These are phyloP conservation scores for Genyomyrus donnyi DNA, from an alignment of 2,113 vertebrate species.

Conservation along the genomic window DNA sequence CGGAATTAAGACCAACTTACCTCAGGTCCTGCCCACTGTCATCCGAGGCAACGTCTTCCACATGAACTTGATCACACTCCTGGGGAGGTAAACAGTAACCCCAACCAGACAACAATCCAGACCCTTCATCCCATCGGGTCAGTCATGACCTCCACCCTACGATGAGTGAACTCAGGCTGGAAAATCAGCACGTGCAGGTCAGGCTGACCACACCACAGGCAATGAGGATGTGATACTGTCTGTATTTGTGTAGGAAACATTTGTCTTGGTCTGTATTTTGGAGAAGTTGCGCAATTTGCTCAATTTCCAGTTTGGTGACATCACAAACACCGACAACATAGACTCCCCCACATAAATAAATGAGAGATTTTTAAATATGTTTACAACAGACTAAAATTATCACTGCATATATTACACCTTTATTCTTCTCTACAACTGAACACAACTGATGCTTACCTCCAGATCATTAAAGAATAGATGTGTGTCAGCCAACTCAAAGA, in stretches of 20 bases:
- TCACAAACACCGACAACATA: neutral
- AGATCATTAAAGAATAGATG: constrained; percentile 98
- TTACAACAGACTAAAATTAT: neutral
- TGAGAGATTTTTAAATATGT: neutral
- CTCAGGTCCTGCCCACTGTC: constrained; percentile 96
- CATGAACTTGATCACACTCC: constrained; percentile 97
- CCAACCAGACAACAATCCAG: neutral
- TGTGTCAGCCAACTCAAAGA: constrained; percentile 96
- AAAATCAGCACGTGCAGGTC: neutral
- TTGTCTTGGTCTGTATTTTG: neutral
- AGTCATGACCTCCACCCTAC: neutral
- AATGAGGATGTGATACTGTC: neutral
- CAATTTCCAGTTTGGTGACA: neutral
- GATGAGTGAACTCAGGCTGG: neutral
- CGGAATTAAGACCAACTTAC: constrained; percentile 46
- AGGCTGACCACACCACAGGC: neutral
- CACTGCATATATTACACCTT: neutral
- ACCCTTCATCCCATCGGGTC: neutral
- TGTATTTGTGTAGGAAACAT: neutral
- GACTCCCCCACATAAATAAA: neutral
- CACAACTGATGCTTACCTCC: constrained; percentile 61
- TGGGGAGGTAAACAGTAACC: constrained; percentile 46
- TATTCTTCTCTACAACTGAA: neutral
- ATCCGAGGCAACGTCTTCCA: constrained; percentile 93
- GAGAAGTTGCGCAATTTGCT: neutral